Evolutionary conservation across 2,888 invertebrate species (phyloP).

Genomic region (Timandra comae): DNA sequence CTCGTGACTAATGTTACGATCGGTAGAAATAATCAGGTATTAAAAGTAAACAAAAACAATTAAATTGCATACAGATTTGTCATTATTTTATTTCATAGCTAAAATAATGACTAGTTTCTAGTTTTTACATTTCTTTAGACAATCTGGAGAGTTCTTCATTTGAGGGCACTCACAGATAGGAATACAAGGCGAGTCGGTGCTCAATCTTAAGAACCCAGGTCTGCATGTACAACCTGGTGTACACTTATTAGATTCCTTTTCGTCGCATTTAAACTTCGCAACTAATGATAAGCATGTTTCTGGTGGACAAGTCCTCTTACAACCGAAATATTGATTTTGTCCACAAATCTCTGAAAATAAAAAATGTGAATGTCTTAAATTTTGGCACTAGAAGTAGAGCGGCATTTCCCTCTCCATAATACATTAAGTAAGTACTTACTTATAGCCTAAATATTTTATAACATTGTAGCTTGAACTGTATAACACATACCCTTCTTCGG

Average conservation of each 20-base stretch:
- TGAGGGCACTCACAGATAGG: constrained; percentile 23
- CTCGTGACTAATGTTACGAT: too few relatives aligned
- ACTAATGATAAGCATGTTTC: constrained; percentile 25
- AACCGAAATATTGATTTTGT: constrained; percentile 24
- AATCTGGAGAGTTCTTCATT: constrained; percentile 13
- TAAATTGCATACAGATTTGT: too few relatives aligned
- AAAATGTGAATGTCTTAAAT: too few relatives aligned
- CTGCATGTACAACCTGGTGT: constrained; percentile 27
- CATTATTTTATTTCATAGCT: too few relatives aligned
- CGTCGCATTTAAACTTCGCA: constrained; percentile 20
- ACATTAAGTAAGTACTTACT: too few relatives aligned
- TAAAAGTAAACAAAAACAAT: too few relatives aligned
- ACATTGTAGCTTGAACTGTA: too few relatives aligned
- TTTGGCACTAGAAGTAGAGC: too few relatives aligned
- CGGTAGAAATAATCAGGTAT: too few relatives aligned
- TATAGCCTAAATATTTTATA: too few relatives aligned
- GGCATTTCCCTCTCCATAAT: too few relatives aligned
- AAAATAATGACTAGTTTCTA: too few relatives aligned
- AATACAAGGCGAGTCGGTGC: constrained; percentile 16
- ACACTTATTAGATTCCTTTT: constrained; percentile 8
- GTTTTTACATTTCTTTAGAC: background rate
- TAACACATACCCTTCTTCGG: constrained; percentile 12
- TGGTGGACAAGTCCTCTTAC: constrained; percentile 28
- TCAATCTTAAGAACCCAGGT: constrained; percentile 21
- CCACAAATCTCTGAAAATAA: constrained; percentile 6